A percentile compares a stretch with the other conserved stretches of the same genome.
phyloP scores from a whole-genome alignment of 2,888 invertebrate genomes.

The Aphodius granarius region DNA sequence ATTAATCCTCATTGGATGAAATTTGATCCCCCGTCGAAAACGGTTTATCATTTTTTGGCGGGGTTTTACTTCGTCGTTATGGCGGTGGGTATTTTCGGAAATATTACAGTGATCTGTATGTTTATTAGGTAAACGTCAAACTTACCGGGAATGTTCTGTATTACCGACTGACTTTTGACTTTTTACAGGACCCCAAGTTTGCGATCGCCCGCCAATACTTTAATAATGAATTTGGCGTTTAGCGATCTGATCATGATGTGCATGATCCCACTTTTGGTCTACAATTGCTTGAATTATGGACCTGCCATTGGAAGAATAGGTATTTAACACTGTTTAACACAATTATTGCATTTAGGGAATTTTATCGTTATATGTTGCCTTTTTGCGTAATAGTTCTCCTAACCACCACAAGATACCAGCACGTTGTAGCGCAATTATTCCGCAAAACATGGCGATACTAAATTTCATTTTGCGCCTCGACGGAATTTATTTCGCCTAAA shows the following conservation, averaged over 20 bases:
- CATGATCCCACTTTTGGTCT: constrained; percentile 74
- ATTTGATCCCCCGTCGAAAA: constrained; percentile 64
- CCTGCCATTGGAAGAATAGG: constrained; percentile 73
- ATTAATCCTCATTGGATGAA: constrained; percentile 75
- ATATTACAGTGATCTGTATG: constrained; percentile 71
- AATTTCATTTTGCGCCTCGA: no score
- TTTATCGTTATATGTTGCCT: no score
- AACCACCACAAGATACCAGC: no score
- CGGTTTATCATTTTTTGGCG: constrained; percentile 63
- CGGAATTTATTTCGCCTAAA: no score
- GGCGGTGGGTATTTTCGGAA: constrained; percentile 69
- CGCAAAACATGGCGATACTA: no score
- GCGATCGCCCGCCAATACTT: constrained; percentile 72
- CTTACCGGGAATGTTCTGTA: not conserved
- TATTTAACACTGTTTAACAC: constrained; percentile 48
- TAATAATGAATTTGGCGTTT: constrained; percentile 74
- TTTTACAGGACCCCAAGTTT: constrained; percentile 68
- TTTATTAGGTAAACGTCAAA: constrained; percentile 65
- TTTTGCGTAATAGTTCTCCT: no score
- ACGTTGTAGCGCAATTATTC: no score
- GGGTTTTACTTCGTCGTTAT: constrained; percentile 65
- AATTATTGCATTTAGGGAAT: no score
- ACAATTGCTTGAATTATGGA: constrained; percentile 72
- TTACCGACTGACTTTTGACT: not conserved
- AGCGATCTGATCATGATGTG: constrained; percentile 74